Evolutionary conservation across 2,797 vertebrate species (phyloP).

Genomic region (Mionectes olivaceus): DNA sequence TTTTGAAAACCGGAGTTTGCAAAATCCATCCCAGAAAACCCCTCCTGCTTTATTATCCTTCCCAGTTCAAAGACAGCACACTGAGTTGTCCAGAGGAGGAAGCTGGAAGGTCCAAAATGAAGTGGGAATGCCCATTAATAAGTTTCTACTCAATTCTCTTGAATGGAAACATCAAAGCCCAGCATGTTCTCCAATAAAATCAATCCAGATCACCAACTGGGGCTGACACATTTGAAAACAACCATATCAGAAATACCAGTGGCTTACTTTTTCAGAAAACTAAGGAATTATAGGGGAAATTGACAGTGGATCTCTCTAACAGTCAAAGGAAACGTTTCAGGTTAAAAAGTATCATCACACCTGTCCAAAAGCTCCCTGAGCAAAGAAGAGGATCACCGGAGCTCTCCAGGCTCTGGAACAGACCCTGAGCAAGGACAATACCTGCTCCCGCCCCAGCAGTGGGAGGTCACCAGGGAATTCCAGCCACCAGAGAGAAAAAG

Average conservation of each 20-base stretch:
- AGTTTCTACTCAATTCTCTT: not conserved
- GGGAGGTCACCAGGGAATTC: not conserved
- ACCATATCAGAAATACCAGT: not conserved
- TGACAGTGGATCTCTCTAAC: not conserved
- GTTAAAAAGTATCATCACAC: not conserved
- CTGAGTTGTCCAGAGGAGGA: not conserved
- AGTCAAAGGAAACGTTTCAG: not conserved
- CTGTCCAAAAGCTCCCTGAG: not conserved
- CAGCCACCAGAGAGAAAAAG: not conserved
- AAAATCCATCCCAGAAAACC: not conserved
- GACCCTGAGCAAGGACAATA: not conserved
- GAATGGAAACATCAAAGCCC: not conserved
- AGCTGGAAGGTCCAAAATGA: not conserved
- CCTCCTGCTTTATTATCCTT: not conserved
- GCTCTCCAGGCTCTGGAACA: not conserved
- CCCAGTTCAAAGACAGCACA: not conserved
- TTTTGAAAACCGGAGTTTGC: not conserved
- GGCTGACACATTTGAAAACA: not conserved
- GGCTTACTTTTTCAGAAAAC: not conserved
- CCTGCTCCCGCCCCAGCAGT: not conserved
- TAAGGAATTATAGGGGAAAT: not conserved
- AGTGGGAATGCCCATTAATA: not conserved
- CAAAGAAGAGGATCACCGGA: fast-evolving
- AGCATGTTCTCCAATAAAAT: not conserved
- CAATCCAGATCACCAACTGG: not conserved